Evolutionary conservation across 1,140 invertebrate genomes (phyloP).

Genomic region (Heterodera carotae): DNA sequence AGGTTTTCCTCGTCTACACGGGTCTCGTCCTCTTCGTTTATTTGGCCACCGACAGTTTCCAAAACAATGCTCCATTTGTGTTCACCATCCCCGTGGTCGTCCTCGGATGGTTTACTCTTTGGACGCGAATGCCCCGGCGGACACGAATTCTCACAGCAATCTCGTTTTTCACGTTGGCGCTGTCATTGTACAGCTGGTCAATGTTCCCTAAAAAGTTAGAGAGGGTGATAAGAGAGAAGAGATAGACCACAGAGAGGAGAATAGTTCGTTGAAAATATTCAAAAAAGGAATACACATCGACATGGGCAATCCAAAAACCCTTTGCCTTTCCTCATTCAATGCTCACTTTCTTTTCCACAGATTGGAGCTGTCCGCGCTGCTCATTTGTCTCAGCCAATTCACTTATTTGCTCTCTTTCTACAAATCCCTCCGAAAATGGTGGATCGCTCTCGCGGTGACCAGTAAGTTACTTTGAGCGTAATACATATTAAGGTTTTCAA

Average conservation of each 20-base stretch:
- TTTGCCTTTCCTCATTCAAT: too few species aligned
- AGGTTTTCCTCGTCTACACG: constrained; percentile 35
- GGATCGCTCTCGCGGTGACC: constrained; percentile 32
- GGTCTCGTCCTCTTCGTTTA: constrained; percentile 41
- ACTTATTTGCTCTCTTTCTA: constrained; percentile 45
- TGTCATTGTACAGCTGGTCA: constrained; percentile 49
- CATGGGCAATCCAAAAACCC: too few species aligned
- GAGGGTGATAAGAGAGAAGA: neutral
- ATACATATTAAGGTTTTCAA: too few species aligned
- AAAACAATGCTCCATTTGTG: constrained; percentile 49
- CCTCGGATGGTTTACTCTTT: constrained; percentile 47
- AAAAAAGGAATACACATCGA: too few species aligned
- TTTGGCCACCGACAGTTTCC: constrained; percentile 47
- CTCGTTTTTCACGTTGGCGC: constrained; percentile 47
- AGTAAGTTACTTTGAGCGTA: constrained; percentile 25
- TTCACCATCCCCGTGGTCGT: constrained; percentile 48
- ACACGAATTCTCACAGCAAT: constrained; percentile 43
- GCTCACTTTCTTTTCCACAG: neutral
- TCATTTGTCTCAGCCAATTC: constrained; percentile 44
- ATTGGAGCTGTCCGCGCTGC: constrained; percentile 42
- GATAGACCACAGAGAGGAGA: neutral
- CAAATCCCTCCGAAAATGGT: constrained; percentile 40
- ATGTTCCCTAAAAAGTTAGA: constrained; percentile 36
- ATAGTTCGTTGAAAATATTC: too few species aligned
- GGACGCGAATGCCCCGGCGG: constrained; percentile 39